Base-by-base conservation (phyloP, 1,140 invertebrate species). In the Galleria mellonella region DNA sequence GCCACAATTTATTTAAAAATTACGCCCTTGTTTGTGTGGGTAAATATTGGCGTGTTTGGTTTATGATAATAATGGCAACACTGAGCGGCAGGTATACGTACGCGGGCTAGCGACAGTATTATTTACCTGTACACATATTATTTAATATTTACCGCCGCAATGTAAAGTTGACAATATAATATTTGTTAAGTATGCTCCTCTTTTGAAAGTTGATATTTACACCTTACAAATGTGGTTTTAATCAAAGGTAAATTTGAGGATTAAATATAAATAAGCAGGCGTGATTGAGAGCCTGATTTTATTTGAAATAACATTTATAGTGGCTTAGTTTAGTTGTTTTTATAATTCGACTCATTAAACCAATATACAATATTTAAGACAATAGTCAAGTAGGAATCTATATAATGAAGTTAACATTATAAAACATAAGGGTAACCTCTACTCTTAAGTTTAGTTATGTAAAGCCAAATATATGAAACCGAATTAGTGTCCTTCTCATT, bases 1-100 rank as follows among this genome's bases (percentile, higher is more conserved):
- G 81, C 81, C 81, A 82, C 81, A 83, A 84, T 84, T 84, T 84
- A 84, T 84, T 84, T 82, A 84, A 84, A 84, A 84, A 84, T 84
- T 84, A 84, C 77, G 65, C 77, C 81, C 77, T 81, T 84, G 81
- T 84, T 83, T 84, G 77, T 82, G 66, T 75, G 66, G 53, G 62
- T 70, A 82, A 84, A 84, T 84, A 84, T 84, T 84, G 75, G 82
- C 76, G 63, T 84, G 75, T 84, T 84, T 84, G 81, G 75, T 81
- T 84, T 82, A 84, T 82, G 81, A 84, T 84, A 84, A 84, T 84
- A 84, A 82, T 84, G 69, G 81, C 77, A 82, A 82, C 75, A 78
- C 71, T 71, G 72, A 67, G 62, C 66, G 68, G 59, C 75, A 83
- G 77, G 79, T 82, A 81, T 58, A 65, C 67, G 53, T 23, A 62